Percentiles rank a stretch among this genome's conserved stretches.
Evolutionary conservation across 2,888 invertebrate species (phyloP).

Genomic region (Horisme vitalbata): DNA sequence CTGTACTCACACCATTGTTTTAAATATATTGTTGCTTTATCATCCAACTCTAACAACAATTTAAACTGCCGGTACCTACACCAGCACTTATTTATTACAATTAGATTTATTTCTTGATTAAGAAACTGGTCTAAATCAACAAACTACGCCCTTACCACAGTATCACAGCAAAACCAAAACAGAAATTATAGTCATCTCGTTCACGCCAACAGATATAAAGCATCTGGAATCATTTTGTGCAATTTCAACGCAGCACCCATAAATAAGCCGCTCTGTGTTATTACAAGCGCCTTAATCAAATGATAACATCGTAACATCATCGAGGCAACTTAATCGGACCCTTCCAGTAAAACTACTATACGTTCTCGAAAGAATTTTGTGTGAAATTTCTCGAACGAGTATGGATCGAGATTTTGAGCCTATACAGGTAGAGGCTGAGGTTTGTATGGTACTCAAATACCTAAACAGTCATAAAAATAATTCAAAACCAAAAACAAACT

Average conservation of each 20-base stretch:
- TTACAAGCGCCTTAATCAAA: conserved; percentile 79
- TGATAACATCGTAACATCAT: conserved; percentile 76
- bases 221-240: conserved; percentile 39
- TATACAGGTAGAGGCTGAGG: too few relatives aligned
- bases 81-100: too few relatives aligned
- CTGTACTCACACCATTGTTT: too few relatives aligned
- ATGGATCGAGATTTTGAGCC: neutral
- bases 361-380: conserved; percentile 15
- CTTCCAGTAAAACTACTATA: conserved; percentile 22
- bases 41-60: too few relatives aligned
- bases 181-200: conserved; percentile 42
- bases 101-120: too few relatives aligned
- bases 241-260: conserved; percentile 51
- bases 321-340: conserved; percentile 63
- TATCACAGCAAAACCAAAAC: neutral
- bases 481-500: too few relatives aligned
- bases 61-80: too few relatives aligned
- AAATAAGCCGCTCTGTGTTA: conserved; percentile 71
- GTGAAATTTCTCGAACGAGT: neutral
- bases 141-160: too few relatives aligned
- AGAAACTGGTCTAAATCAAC: too few relatives aligned
- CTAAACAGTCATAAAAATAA: too few relatives aligned
- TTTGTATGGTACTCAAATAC: too few relatives aligned
- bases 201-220: conserved; percentile 50
- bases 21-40: too few relatives aligned